These are phyloP conservation scores for Diarsia mendica DNA, from an alignment of 2,888 invertebrate genomes.

Conservation along the genomic window DNA sequence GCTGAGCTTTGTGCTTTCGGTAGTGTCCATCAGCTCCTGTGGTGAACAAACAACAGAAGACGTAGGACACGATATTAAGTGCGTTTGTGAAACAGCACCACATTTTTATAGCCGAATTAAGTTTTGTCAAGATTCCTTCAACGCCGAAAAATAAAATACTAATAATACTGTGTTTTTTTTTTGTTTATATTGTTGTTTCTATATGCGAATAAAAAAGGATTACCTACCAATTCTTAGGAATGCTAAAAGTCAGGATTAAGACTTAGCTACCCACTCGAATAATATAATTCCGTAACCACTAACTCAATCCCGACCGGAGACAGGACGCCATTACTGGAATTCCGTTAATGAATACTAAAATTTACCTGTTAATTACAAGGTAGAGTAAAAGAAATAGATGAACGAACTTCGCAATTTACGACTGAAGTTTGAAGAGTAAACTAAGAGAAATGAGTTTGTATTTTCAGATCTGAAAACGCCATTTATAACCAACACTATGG, in stretches of 20 bases:
- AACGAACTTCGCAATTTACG: constrained; percentile 51
- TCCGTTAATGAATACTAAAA: constrained; percentile 51
- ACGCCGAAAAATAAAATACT: background rate
- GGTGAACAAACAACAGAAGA: too few relatives aligned
- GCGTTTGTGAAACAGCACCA: too few relatives aligned
- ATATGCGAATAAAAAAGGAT: background rate
- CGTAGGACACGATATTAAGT: too few relatives aligned
- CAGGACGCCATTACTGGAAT: constrained; percentile 35
- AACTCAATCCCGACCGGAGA: constrained; percentile 35
- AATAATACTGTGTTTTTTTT: too few relatives aligned
- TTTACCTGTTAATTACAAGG: constrained; percentile 50
- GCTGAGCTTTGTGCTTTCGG: too few relatives aligned
- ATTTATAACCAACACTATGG: constrained; percentile 48
- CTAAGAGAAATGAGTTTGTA: constrained; percentile 52
- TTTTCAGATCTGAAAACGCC: constrained; percentile 43
- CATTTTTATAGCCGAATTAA: too few relatives aligned
- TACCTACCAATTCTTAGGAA: background rate
- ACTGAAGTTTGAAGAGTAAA: constrained; percentile 53
- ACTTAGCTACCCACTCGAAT: constrained; percentile 8
- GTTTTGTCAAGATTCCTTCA: background rate
- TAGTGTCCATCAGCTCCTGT: too few relatives aligned
- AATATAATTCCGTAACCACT: constrained; percentile 27
- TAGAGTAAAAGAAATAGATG: constrained; percentile 55
- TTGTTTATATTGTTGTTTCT: background rate
- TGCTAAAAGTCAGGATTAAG: background rate